A percentile compares a stretch with the other conserved stretches of the same genome.
Conservation (phyloP, 2,888 invertebrate genomes). For the Stegana nigrithorax region DNA sequence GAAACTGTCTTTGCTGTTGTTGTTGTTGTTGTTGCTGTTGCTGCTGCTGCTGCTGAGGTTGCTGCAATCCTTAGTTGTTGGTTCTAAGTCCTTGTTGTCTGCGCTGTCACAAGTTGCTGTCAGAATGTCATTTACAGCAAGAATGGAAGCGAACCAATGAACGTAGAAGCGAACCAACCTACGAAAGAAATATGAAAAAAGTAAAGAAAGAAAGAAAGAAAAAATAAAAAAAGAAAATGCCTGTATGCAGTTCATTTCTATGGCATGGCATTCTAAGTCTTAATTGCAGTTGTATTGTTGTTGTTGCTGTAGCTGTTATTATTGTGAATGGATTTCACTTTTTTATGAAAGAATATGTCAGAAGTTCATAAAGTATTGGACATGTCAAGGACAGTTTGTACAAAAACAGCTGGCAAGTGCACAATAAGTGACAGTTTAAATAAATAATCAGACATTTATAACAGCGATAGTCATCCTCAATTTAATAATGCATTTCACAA, state of each 20-base stretch:
- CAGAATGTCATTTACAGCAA: conserved; percentile 38
- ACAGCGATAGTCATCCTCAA: no score
- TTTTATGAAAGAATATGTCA: background rate
- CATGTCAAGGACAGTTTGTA: background rate
- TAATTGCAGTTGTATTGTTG: background rate
- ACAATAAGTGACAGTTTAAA: no score
- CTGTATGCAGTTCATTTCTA: background rate
- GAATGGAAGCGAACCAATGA: conserved; percentile 32
- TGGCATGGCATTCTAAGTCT: conserved; percentile 4
- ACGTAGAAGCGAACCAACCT: no score
- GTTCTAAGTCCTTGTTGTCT: conserved; percentile 54
- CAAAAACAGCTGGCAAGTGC: background rate
- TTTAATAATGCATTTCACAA: no score
- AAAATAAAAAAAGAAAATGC: background rate
- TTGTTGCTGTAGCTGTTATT: background rate
- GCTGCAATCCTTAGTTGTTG: conserved; percentile 44
- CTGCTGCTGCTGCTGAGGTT: conserved; percentile 6
- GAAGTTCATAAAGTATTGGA: background rate
- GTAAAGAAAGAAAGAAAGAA: background rate
- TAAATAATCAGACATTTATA: no score
- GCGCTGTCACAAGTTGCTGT: conserved; percentile 53
- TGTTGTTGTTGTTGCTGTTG: conserved; percentile 46
- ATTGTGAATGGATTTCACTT: background rate
- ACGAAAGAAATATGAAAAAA: no score
- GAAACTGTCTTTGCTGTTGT: conserved; percentile 18